A percentile compares a stretch with the other conserved stretches of the same genome.
Conservation (phyloP, 2,888 invertebrate species). For the Rhagonycha fulva region DNA sequence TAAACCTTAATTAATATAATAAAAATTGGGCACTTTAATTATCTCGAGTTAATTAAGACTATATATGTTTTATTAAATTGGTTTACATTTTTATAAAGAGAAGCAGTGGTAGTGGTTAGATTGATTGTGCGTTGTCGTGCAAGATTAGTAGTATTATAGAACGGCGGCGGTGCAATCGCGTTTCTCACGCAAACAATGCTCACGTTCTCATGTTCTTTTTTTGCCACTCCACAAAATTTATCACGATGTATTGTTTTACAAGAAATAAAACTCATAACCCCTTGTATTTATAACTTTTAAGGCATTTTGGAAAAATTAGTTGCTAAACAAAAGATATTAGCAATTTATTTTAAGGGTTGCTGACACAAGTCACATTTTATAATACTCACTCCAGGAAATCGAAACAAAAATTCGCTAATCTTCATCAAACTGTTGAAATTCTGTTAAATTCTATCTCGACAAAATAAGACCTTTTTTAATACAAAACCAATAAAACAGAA, state of each 20-base stretch:
- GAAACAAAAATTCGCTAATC: background rate
- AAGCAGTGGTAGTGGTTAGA: conserved; percentile 38
- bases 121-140: conserved; percentile 50
- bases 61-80: conserved; percentile 26
- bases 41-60: conserved; percentile 20
- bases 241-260: conserved; percentile 46
- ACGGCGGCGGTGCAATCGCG: conserved; percentile 41
- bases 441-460: background rate
- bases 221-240: conserved; percentile 45
- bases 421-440: background rate
- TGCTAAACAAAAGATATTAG: background rate
- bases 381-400: background rate
- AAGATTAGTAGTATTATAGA: conserved; percentile 44
- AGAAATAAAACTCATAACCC: background rate
- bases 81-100: conserved; percentile 31
- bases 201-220: conserved; percentile 40
- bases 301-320: background rate
- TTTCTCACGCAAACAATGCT: conserved; percentile 42
- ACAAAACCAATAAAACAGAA: conserved; percentile 6
- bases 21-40: background rate
- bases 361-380: background rate
- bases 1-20: background rate
- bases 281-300: background rate
- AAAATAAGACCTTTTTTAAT: background rate
- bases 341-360: background rate